Evolutionary conservation across 2,888 invertebrate species (phyloP).

Genomic region (Microchrysa polita): DNA sequence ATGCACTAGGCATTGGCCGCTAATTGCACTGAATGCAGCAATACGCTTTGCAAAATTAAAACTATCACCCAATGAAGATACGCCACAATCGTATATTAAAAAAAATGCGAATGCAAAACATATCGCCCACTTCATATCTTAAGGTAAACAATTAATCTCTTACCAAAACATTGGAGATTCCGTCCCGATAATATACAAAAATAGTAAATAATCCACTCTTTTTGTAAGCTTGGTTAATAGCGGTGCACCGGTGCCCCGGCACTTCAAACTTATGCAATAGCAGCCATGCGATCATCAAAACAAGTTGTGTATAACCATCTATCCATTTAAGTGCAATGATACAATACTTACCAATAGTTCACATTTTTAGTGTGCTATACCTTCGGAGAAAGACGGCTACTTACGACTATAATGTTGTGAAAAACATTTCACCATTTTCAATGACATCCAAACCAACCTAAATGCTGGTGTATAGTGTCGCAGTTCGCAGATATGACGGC

Average conservation of each 20-base stretch:
- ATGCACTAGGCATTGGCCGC: no score
- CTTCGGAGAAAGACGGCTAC: background rate
- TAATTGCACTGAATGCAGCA: no score
- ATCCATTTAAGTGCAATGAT: constrained; percentile 14
- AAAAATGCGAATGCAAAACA: no score
- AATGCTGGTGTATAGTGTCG: background rate
- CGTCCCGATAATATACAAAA: no score
- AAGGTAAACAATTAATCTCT: no score
- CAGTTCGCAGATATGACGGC: constrained; percentile 9
- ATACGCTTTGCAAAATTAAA: no score
- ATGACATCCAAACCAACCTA: background rate
- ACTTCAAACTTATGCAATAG: background rate
- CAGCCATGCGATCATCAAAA: background rate
- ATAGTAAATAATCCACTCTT: background rate
- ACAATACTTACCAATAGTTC: constrained; percentile 7
- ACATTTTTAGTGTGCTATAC: background rate
- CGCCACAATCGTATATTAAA: no score
- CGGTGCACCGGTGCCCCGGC: background rate
- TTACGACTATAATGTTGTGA: constrained; percentile 28
- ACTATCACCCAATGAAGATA: no score
- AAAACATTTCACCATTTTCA: constrained; percentile 39
- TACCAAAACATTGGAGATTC: no score
- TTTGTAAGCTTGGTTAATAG: background rate
- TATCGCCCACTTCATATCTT: no score
- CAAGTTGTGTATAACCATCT: background rate